These are phyloP conservation scores for Hypselothyrea guttata DNA, from an alignment of 2,888 invertebrate genomes.

Conservation along the genomic window DNA sequence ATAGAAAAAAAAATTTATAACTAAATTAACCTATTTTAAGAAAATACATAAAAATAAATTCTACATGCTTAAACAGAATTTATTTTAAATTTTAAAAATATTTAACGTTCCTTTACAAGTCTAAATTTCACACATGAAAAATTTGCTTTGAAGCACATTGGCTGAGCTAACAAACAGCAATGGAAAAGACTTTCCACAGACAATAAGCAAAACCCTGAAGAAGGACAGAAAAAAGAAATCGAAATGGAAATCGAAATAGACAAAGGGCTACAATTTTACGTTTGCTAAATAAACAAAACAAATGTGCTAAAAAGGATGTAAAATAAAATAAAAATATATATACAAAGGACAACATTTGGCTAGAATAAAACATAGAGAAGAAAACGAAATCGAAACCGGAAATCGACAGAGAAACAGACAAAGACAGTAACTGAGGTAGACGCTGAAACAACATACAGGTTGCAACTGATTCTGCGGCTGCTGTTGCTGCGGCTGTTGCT, in stretches of 20 bases:
- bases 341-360: constrained; percentile 28
- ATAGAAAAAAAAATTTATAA: neutral
- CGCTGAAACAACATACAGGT: too few relatives aligned
- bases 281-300: constrained; percentile 42
- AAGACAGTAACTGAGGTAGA: too few relatives aligned
- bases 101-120: neutral
- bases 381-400: constrained; percentile 68
- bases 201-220: neutral
- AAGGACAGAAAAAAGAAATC: too few relatives aligned
- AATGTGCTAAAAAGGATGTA: constrained; percentile 16
- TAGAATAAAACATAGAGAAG: constrained; percentile 14
- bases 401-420: constrained; percentile 36
- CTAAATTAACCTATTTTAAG: neutral
- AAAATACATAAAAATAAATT: neutral
- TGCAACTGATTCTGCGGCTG: constrained; percentile 30
- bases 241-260: constrained; percentile 29
- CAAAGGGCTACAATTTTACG: constrained; percentile 38
- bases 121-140: neutral
- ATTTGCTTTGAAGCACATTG: too few relatives aligned
- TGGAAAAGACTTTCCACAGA: constrained; percentile 1
- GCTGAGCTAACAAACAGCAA: too few relatives aligned
- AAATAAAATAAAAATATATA: constrained; percentile 9
- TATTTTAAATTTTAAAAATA: neutral
- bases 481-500: neutral
- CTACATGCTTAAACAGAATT: neutral